phyloP scores from a whole-genome alignment of 2,113 vertebrate species.

The Mesocricetus auratus region DNA sequence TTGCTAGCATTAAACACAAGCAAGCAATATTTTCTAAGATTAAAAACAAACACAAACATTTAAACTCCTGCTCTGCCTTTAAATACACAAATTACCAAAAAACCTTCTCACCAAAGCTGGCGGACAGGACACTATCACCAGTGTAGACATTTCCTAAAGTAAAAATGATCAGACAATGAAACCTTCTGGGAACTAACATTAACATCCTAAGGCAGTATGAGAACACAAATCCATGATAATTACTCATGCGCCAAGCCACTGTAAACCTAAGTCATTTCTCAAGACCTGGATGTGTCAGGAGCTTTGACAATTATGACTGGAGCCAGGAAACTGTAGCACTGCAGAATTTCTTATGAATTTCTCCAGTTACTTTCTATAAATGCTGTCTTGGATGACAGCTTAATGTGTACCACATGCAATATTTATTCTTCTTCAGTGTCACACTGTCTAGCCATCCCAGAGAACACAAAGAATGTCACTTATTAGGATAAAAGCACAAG shows the following conservation, averaged over 20 bases:
- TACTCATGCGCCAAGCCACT: slow-evolving; percentile 91
- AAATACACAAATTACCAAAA: slow-evolving; percentile 49
- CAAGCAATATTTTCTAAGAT: slow-evolving; percentile 68
- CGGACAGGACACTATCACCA: slow-evolving; percentile 61
- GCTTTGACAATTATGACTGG: slow-evolving; percentile 99
- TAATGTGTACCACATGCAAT: slow-evolving; percentile 99
- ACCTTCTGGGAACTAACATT: slow-evolving; percentile 81
- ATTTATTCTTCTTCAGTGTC: slow-evolving; percentile 99
- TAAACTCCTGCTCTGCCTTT: slow-evolving; percentile 70
- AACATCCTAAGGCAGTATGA: slow-evolving; percentile 82
- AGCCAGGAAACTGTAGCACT: slow-evolving; percentile 96
- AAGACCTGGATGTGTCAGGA: slow-evolving; percentile 90
- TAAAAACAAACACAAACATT: slow-evolving; percentile 76
- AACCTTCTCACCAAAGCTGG: slow-evolving; percentile 65
- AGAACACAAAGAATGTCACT: slow-evolving; percentile 99
- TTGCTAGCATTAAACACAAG: slow-evolving; percentile 67
- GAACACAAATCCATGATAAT: slow-evolving; percentile 88
- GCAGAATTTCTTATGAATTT: slow-evolving; percentile 96
- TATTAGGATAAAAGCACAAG: slow-evolving; percentile 99
- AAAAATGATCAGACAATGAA: slow-evolving; percentile 79
- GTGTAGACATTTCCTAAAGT: slow-evolving; percentile 73
- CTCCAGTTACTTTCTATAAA: slow-evolving; percentile 93
- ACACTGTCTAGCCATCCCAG: slow-evolving; percentile 99
- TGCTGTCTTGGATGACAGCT: slow-evolving; percentile 98
- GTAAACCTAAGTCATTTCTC: slow-evolving; percentile 89